phyloP scores from a whole-genome alignment of 2,888 invertebrate species.

The Pristionchus fissidentatus region DNA sequence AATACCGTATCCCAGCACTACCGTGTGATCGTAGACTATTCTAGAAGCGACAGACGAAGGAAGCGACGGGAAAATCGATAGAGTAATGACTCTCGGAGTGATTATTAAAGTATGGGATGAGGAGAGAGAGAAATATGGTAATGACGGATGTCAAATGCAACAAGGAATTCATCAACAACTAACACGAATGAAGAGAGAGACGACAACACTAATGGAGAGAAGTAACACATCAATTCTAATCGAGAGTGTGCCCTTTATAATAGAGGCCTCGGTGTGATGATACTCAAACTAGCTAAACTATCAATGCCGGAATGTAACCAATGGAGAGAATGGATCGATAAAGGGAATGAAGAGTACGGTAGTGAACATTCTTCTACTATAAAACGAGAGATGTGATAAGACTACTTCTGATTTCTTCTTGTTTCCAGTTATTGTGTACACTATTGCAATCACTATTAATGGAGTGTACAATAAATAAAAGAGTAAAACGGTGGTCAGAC shows the following conservation, averaged over 20 bases:
- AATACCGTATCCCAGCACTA: neutral
- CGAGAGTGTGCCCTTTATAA: neutral
- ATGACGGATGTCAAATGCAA: neutral
- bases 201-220: neutral
- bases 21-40: constrained; percentile 20
- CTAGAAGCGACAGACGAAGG: constrained; percentile 20
- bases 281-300: constrained; percentile 19
- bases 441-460: neutral
- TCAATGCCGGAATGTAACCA: neutral
- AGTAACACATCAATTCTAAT: neutral
- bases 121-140: neutral
- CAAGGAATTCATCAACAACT: constrained; percentile 22
- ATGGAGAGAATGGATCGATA: neutral
- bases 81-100: neutral
- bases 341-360: constrained; percentile 3
- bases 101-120: neutral
- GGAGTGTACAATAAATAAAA: constrained; percentile 13
- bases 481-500: constrained; percentile 17
- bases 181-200: neutral
- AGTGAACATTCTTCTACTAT: neutral
- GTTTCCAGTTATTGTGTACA: neutral
- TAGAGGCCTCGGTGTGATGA: neutral
- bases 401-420: constrained; percentile 25
- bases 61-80: neutral
- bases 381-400: constrained; percentile 1